These are phyloP conservation scores for Sphinx pinastri DNA, from an alignment of 2,888 invertebrate genomes.

Conservation along the genomic window DNA sequence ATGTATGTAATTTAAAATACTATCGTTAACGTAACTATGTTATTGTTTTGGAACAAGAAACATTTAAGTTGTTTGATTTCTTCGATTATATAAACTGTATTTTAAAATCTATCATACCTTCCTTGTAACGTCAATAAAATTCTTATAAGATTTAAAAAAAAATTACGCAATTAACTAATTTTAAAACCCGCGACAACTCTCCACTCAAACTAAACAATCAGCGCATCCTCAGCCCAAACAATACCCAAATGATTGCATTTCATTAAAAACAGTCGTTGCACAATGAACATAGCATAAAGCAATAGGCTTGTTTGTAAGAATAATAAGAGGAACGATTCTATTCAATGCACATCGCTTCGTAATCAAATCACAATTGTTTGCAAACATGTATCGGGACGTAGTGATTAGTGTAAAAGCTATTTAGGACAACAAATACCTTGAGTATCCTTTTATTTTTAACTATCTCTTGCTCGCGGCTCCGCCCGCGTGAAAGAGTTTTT, in stretches of 20 bases:
- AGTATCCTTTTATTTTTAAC: neutral
- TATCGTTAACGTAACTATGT: too few species aligned
- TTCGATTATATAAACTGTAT: too few species aligned
- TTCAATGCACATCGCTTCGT: constrained; percentile 41
- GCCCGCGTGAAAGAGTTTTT: too few species aligned
- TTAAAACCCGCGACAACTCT: constrained; percentile 18
- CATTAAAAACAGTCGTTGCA: constrained; percentile 51
- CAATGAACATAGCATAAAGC: constrained; percentile 39
- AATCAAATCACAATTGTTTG: constrained; percentile 37
- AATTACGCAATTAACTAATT: neutral
- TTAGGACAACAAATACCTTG: neutral
- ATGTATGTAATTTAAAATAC: too few species aligned
- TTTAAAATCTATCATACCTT: neutral
- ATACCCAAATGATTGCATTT: constrained; percentile 57
- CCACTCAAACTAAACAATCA: constrained; percentile 36
- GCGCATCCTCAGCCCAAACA: constrained; percentile 45
- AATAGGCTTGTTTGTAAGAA: constrained; percentile 30
- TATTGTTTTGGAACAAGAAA: too few species aligned
- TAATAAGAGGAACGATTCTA: constrained; percentile 37
- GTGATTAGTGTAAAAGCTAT: constrained; percentile 1
- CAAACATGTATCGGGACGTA: constrained; percentile 9
- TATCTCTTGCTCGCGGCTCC: too few species aligned
- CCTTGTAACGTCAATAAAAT: neutral
- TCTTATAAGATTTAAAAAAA: neutral
- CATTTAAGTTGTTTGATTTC: too few species aligned